These are phyloP conservation scores for Austrofundulus limnaeus DNA, from an alignment of 2,113 vertebrate genomes.

Conservation along the genomic window DNA sequence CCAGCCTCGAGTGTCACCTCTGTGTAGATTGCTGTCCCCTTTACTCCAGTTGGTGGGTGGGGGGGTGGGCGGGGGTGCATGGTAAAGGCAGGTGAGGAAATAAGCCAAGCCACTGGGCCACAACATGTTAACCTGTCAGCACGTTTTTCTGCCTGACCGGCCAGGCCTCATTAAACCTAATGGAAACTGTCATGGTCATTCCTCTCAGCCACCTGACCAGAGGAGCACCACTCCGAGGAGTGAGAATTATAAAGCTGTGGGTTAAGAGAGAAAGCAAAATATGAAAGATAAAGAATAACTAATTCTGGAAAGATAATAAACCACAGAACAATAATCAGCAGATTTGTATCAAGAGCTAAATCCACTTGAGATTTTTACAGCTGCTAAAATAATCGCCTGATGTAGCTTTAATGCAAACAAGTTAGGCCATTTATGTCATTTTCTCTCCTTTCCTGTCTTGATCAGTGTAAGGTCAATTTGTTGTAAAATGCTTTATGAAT, in stretches of 20 bases:
- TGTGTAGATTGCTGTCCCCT: conserved; percentile 42
- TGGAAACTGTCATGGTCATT: conserved; percentile 70
- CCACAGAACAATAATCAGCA: too few relatives aligned
- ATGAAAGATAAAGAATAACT: conserved; percentile 38
- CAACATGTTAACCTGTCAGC: conserved; percentile 75
- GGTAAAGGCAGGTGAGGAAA: conserved; percentile 48
- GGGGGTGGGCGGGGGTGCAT: conserved; percentile 6
- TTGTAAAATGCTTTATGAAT: neutral
- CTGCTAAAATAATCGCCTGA: too few relatives aligned
- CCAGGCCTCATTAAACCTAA: conserved; percentile 76
- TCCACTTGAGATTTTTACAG: neutral
- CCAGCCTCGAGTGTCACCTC: conserved; percentile 65
- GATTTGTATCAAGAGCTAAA: conserved; percentile 1
- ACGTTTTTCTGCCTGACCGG: conserved; percentile 67
- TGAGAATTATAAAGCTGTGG: conserved; percentile 34
- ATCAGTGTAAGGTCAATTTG: conserved; percentile 1
- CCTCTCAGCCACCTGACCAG: conserved; percentile 48
- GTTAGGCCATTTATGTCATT: neutral
- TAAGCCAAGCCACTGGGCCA: conserved; percentile 57
- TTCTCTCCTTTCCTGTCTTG: neutral
- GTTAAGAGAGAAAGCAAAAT: neutral
- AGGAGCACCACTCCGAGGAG: conserved; percentile 25
- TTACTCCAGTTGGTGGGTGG: conserved; percentile 35
- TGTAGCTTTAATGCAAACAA: too few relatives aligned
- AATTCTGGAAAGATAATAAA: conserved; percentile 10